Conservation (phyloP, 2,888 invertebrate species). For the Cynaeus angustus region DNA sequence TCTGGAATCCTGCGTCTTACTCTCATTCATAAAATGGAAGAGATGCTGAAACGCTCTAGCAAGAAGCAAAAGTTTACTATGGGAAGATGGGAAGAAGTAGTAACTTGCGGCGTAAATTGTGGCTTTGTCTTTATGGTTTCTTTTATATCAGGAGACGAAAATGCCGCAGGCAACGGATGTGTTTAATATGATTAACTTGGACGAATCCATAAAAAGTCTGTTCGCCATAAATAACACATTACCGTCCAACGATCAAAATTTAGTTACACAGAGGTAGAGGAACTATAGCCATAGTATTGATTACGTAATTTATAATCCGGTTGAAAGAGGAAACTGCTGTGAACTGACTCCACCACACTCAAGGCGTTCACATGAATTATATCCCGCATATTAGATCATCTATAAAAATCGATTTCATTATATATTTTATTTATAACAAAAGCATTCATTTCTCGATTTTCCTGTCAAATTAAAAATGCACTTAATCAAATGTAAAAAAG, state of each 20-base stretch:
- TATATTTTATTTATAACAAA: no score
- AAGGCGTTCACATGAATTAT: constrained; percentile 23
- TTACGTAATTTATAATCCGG: constrained; percentile 42
- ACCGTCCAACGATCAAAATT: constrained; percentile 42
- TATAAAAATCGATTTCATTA: neutral
- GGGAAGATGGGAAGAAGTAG: constrained; percentile 2
- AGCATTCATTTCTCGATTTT: neutral
- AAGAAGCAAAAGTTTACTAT: constrained; percentile 1
- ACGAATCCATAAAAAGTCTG: constrained; percentile 42
- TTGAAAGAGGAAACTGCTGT: constrained; percentile 41
- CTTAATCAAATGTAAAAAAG: no score
- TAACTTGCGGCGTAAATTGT: constrained; percentile 24
- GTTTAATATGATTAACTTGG: constrained; percentile 42
- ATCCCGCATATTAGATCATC: constrained; percentile 1
- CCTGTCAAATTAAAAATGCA: constrained; percentile 1
- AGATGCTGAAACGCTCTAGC: neutral
- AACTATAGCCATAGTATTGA: constrained; percentile 21
- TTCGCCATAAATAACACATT: constrained; percentile 47
- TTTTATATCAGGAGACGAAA: constrained; percentile 38
- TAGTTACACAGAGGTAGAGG: constrained; percentile 22
- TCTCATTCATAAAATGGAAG: constrained; percentile 21
- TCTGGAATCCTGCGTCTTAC: constrained; percentile 14
- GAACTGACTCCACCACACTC: constrained; percentile 24
- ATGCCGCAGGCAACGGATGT: constrained; percentile 42
- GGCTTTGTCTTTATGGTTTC: constrained; percentile 42